Evolutionary conservation across 2,113 vertebrate genomes (phyloP), one percentile per base, ranked within the genome.

Genomic region (Leiothrix lutea): DNA sequence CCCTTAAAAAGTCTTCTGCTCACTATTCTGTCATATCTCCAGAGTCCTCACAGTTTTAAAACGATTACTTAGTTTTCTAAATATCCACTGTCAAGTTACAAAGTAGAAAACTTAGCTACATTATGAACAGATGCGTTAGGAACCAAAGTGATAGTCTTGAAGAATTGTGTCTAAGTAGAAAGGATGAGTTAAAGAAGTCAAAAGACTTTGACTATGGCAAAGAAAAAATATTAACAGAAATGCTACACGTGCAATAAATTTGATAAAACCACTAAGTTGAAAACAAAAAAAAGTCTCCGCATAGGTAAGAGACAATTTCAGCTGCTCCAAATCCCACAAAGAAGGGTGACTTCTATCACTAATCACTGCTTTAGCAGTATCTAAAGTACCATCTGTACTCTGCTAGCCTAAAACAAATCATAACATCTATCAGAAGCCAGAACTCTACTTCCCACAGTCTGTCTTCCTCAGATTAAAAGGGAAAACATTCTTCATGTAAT

Each of bases 401-500:
- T 98, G 92, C 96, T 97, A 97, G 92, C 79, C 95, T 97, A 91
- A 91, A 95, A 95, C 64, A 88, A 98, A 98, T 96, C 96, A 92
- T 93, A 98, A 95, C 95, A 98, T 95, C 95, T 96, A 85, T 82
- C 90, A 97, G 96, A 96, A 89, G 79, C 75, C 92, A 65, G 64
- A 97, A 88, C 88, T 97, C 91, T 82, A 85, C 84, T 94, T 96
- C 86, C 65, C 40, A 91, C 58, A 86, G 64, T 78, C 69, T 88
- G 67, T 42, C 79, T 86, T 95, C 89, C 81, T 77, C 38, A 88
- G 47, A 90, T 90, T 12, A 16, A 88, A 91, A 56, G 36, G 48
- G 53, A 61, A 88, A 96, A 92, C 38, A 75, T 70, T 72, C 69
- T 83, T 92, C 23, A 87, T 42, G 56, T 82, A 86, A 79, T 64